Base-by-base conservation (phyloP, 2,888 invertebrate species). In the Drosophila quinaria region DNA sequence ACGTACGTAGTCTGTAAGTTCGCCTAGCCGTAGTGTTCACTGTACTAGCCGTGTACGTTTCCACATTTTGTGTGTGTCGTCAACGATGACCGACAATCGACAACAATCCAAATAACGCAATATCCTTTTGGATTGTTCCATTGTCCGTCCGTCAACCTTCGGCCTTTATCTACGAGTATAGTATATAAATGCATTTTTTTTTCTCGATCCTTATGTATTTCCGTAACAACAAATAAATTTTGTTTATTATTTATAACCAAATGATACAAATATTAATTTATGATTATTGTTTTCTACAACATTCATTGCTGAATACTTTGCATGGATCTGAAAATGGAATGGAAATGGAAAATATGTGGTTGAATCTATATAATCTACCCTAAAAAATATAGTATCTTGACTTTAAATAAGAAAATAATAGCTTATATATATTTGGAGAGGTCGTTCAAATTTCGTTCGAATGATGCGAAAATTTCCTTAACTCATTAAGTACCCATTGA, bases 1-100 rank as follows among this genome's bases (percentile, higher is more conserved):
- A 51, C 39, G 17, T 37, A 6, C 37, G 17, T 72, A 72, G 47
- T 37, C 1, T 8, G 19, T 69, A 74, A 73, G 58, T 70, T 58
- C 33, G 41, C 33, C 58, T 65, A 64, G 70, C 44, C 37, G n/a
- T 70, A 70, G 74, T 74, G 64, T 74, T 56, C 44, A 64, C 70
- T 70, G 63, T 64, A 58, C 59, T 42, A 10, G 25, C 25, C 37
- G 47, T 47, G 31, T 47, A 10, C 25, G 39, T 41, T 19, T 19
- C 35, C 22, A 19, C 41, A 11, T 37, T 15, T 29, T 29, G 29
- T 29, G 29, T 44, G 56, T 49, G 22, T 55, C 41, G 39, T 19
- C 0, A 55, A 3, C 42, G 42, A 42, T 8, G 1, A 1, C 8
- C 29, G 4, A 1, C 42, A 19, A 54, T 33, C 29, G 29, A 5